These are phyloP conservation scores for Scaptomyza reducta DNA, from an alignment of 2,888 invertebrate genomes.

Conservation along the genomic window DNA sequence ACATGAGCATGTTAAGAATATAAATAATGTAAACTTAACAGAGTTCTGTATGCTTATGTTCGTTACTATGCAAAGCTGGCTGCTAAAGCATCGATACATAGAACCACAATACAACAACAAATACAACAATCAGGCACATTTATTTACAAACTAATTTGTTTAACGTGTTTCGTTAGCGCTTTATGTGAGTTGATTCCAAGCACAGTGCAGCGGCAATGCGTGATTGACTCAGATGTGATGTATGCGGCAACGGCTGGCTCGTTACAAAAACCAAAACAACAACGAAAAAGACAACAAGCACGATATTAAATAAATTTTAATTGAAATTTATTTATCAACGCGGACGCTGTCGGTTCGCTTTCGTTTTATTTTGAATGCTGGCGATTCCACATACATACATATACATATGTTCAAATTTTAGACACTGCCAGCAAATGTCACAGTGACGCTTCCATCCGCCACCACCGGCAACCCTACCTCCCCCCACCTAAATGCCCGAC, in stretches of 20 bases:
- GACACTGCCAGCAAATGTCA: conserved; percentile 28
- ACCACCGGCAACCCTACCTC: background rate
- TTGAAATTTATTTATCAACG: conserved; percentile 71
- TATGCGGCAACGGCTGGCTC: conserved; percentile 9
- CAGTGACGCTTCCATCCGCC: conserved; percentile 13
- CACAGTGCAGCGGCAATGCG: conserved; percentile 11
- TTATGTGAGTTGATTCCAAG: conserved; percentile 34
- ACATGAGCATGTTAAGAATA: background rate
- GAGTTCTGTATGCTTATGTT: background rate
- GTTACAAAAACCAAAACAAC: conserved; percentile 21
- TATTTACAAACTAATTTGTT: conserved; percentile 56
- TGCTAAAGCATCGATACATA: conserved; percentile 33
- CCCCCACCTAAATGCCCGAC: background rate
- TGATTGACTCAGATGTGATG: conserved; percentile 42
- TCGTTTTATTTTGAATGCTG: conserved; percentile 19
- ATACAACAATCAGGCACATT: conserved; percentile 37
- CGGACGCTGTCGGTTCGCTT: conserved; percentile 12
- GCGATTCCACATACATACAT: background rate
- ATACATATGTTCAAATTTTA: conserved; percentile 3
- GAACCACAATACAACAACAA: conserved; percentile 19
- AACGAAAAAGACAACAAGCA: conserved; percentile 22
- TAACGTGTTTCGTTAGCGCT: conserved; percentile 50
- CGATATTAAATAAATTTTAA: conserved; percentile 60
- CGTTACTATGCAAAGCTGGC: background rate
- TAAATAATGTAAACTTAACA: conserved; percentile 2